These are phyloP conservation scores for Platycheirus albimanus DNA, from an alignment of 2,888 invertebrate species.

Conservation along the genomic window DNA sequence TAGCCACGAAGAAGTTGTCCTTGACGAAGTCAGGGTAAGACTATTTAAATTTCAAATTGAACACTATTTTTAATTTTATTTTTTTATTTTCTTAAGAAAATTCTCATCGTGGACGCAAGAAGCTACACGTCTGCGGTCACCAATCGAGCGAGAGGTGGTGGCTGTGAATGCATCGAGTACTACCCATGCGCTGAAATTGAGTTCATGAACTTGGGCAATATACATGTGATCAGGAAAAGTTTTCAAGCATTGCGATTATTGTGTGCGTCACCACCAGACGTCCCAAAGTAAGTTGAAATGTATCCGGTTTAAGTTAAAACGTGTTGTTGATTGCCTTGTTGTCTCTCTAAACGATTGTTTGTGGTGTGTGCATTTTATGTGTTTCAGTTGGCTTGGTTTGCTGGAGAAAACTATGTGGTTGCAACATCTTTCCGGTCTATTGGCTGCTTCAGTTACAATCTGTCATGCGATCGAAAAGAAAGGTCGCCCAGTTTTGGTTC, in stretches of 20 bases:
- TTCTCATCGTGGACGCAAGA: slow-evolving; percentile 96
- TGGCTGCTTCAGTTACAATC: slow-evolving; percentile 91
- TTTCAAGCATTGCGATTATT: slow-evolving; percentile 93
- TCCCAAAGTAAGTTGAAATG: slow-evolving; percentile 86
- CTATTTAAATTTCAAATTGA: not conserved
- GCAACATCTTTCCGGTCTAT: slow-evolving; percentile 92
- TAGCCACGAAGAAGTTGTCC: slow-evolving; percentile 81
- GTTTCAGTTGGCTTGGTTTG: slow-evolving; percentile 92
- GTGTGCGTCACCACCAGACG: slow-evolving; percentile 90
- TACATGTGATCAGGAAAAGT: slow-evolving; percentile 96
- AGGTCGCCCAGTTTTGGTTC: slow-evolving; percentile 95
- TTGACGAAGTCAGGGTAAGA: slow-evolving; percentile 81
- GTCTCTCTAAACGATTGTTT: slow-evolving; percentile 18
- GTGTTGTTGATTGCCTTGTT: slow-evolving; percentile 38
- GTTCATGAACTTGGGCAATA: slow-evolving; percentile 99
- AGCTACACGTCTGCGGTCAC: slow-evolving; percentile 98
- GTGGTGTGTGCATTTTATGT: slow-evolving; percentile 35
- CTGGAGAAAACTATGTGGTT: slow-evolving; percentile 96
- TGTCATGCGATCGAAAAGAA: slow-evolving; percentile 91
- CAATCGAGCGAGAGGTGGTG: slow-evolving; percentile 98
- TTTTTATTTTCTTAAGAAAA: slow-evolving; percentile 84
- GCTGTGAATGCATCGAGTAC: slow-evolving; percentile 97
- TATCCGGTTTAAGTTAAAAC: slow-evolving; percentile 14
- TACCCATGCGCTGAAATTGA: slow-evolving; percentile 97
- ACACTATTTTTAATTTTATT: not conserved